Base-by-base conservation (phyloP, 2,797 vertebrate species). In the Labeo calbasu region DNA sequence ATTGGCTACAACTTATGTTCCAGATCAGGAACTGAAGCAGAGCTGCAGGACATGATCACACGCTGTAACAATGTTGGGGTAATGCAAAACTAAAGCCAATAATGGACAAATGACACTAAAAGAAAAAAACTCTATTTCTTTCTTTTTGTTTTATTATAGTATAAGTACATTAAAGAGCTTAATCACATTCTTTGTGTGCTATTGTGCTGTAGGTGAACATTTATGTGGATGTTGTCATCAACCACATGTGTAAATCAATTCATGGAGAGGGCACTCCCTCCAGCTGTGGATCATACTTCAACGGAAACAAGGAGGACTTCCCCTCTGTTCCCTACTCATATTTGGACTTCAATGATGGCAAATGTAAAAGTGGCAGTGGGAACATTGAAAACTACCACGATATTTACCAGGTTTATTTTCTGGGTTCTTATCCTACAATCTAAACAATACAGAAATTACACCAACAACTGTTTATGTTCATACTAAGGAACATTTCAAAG, bases 11-110 rank as follows among this genome's bases (percentile, higher is more conserved):
- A 96, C 15, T 89, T 98, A 8, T 98, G 97, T 87, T 94, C 96
- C 32, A 93, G 96, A 83, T 99, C 98, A 88, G 98, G 97, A 89
- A 96, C 87, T 69, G 96, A 98, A 90, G 59, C 85, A 1, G 96
- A 97, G 83, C 95, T 99, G 85, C 94, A 78, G 87, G 93, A 97
- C 87, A 98, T 98, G 97, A 96, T 99, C 91, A 93, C 91, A 72
- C 95, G 97, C 87, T 99, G 98, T 91, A 98, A 98, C 92, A 93
- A 96, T 1, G 96, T 96, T 81, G 97, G 97, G 91, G 97, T 99
- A 95, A 95, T 48, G 23, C 21, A 40, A 63, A 72, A 59, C 13
- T 10, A 53, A 65, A 32, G 14, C 13, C 13, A 61, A 61, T 25
- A 25, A 25, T 4, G 6, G 59, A 14, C 5, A 14, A 63, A 63